Evolutionary conservation across 2,888 invertebrate species (phyloP).

Genomic region (Orthonychiurus folsomi): DNA sequence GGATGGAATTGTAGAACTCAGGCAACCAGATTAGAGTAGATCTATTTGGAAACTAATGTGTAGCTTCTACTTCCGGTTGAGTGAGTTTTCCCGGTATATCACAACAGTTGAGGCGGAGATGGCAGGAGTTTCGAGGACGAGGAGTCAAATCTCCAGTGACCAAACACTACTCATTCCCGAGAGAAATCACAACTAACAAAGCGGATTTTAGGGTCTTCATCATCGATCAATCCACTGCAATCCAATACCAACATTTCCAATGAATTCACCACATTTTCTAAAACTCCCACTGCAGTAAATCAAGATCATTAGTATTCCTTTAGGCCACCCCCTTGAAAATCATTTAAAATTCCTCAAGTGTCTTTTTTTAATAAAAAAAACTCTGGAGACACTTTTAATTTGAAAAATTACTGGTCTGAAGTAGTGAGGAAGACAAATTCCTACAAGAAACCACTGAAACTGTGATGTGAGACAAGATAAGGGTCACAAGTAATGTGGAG

Average conservation of each 20-base stretch:
- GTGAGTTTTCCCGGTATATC: slow-evolving; percentile 1
- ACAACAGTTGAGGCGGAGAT: neutral
- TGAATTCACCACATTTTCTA: too few relatives aligned
- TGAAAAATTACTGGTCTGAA: too few relatives aligned
- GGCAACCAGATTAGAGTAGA: too few relatives aligned
- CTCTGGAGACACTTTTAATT: neutral
- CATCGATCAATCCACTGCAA: slow-evolving; percentile 31
- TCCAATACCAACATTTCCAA: slow-evolving; percentile 15
- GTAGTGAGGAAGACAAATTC: neutral
- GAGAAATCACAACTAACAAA: slow-evolving; percentile 39
- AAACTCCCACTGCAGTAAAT: too few relatives aligned
- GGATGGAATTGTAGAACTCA: neutral
- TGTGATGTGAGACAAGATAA: neutral
- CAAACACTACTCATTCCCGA: slow-evolving; percentile 19
- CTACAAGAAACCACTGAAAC: neutral
- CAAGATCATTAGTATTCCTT: neutral
- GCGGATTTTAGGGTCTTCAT: slow-evolving; percentile 25
- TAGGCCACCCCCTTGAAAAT: neutral
- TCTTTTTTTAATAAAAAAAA: neutral
- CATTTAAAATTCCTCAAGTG: neutral
- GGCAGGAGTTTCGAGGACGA: neutral
- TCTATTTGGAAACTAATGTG: slow-evolving; percentile 14
- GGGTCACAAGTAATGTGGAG: too few relatives aligned
- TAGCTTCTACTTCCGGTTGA: slow-evolving; percentile 13
- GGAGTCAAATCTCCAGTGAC: slow-evolving; percentile 3